These are phyloP conservation scores for Nemurella pictetii DNA, from an alignment of 2,888 invertebrate species.

Conservation along the genomic window DNA sequence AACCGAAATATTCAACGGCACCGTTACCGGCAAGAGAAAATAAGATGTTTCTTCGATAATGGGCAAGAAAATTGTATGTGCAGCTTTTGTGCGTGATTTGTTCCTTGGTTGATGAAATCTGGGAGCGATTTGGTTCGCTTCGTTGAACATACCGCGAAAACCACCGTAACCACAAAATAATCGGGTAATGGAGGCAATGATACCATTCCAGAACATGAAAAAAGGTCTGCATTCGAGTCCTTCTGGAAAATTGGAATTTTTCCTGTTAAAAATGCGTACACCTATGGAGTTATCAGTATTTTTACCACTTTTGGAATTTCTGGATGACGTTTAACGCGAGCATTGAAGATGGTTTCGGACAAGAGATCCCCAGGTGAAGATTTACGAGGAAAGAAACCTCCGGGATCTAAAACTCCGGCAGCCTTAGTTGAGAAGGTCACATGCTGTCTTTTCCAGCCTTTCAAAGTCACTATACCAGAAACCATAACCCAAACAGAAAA, in stretches of 20 bases:
- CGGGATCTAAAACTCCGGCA: slow-evolving; percentile 2
- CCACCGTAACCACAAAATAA: too few relatives aligned
- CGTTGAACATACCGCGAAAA: too few relatives aligned
- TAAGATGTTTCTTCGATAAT: too few relatives aligned
- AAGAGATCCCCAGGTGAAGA: neutral
- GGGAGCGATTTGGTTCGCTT: too few relatives aligned
- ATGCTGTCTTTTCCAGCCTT: slow-evolving; percentile 1
- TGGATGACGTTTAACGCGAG: neutral
- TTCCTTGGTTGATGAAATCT: too few relatives aligned
- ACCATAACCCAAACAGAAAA: slow-evolving; percentile 20
- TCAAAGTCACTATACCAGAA: slow-evolving; percentile 26
- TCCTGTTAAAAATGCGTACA: slow-evolving; percentile 5
- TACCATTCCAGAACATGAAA: neutral
- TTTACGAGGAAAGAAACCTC: neutral
- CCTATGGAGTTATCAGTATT: neutral
- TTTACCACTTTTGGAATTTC: neutral
- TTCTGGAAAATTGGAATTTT: slow-evolving; percentile 16
- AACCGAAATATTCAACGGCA: too few relatives aligned
- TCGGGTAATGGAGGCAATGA: neutral
- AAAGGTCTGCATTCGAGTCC: neutral
- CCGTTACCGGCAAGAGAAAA: too few relatives aligned
- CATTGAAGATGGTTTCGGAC: neutral
- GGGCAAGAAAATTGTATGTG: too few relatives aligned
- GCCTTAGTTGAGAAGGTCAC: neutral
- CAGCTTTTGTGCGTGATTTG: too few relatives aligned